These are phyloP conservation scores for Gorsachius goisagi DNA, from an alignment of 2,113 vertebrate species.

Conservation along the genomic window DNA sequence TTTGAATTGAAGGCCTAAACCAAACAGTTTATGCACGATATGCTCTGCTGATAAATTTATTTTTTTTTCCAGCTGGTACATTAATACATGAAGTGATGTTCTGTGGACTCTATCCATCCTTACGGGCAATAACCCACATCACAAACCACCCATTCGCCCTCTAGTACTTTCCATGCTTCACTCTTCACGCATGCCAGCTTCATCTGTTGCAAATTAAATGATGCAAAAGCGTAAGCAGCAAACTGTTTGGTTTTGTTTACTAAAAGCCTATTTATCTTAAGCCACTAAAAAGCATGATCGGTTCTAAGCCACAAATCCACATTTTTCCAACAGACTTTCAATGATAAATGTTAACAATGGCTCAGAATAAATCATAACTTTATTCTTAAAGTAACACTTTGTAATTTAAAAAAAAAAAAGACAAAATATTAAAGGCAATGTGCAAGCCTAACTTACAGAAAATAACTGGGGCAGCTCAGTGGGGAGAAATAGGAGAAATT, in stretches of 20 bases:
- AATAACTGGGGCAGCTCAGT: neutral
- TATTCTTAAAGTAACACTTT: neutral
- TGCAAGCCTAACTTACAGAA: neutral
- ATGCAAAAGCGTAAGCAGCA: slow-evolving; percentile 11
- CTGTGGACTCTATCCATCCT: slow-evolving; percentile 39
- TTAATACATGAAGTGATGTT: slow-evolving; percentile 22
- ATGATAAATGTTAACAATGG: neutral
- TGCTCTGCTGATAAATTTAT: neutral
- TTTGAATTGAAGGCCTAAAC: neutral
- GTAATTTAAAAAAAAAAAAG: neutral
- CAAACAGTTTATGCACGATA: neutral
- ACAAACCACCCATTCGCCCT: slow-evolving; percentile 45
- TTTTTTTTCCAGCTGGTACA: neutral
- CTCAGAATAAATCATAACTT: neutral
- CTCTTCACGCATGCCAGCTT: slow-evolving; percentile 5
- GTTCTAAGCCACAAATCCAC: neutral
- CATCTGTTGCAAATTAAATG: slow-evolving; percentile 62
- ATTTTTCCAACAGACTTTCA: neutral
- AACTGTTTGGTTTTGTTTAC: slow-evolving; percentile 25
- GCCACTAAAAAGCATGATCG: neutral
- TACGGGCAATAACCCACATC: slow-evolving; percentile 41
- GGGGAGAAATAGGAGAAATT: neutral
- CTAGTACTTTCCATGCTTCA: neutral
- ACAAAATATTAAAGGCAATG: neutral
- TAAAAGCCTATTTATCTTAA: slow-evolving; percentile 17